Base-by-base conservation (phyloP, 2,888 invertebrate species). In the Rugalucina vietnamica region DNA sequence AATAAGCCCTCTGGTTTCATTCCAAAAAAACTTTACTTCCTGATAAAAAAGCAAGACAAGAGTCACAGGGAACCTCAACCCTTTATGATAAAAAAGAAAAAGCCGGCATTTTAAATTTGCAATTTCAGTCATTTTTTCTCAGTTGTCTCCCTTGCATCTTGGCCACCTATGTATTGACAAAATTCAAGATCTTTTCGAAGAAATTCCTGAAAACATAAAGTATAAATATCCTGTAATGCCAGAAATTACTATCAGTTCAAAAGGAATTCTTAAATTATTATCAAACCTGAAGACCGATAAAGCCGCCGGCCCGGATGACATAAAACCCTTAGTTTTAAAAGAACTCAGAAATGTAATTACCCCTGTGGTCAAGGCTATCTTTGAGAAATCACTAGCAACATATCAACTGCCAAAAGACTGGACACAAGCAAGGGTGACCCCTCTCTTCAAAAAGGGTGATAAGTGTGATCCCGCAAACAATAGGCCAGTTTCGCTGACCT, bases 221-320 rank as follows among this genome's bases (percentile, higher is more conserved):
- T 29, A 32, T 65, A 34, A 65, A 18, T 57, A 75, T 27, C 57
- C 57, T 3, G 10, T n/a, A 3, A 57, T 75, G 54, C 75, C 75
- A 8, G 50, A 75, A 34, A 75, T 75, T 18, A n/a, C 1, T 32
- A 75, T 75, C 36, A 36, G n/a, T 54, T 1, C 14, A 49, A 54
- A 50, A 24, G 54, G 34, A n/a, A 34, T 75, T 34, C 21, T 34
- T 24, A 75, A 75, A 75, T 34, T 54, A n/a, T 34, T 57, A 14
- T 12, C 36, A 8, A 75, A 75, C 49, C 54, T 75, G 18, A 75
- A 75, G 24, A 10, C 18, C 21, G 37, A 57, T 54, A 75, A 75
- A 54, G 75, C 54, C n/a, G 54, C 75, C 12, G 57, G 75, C 18
- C 75, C 75, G 54, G 75, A 75, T 34, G 54, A 57, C 24, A 54